Conservation (phyloP, 2,888 invertebrate species). For the Acrobeloides nanus region DNA sequence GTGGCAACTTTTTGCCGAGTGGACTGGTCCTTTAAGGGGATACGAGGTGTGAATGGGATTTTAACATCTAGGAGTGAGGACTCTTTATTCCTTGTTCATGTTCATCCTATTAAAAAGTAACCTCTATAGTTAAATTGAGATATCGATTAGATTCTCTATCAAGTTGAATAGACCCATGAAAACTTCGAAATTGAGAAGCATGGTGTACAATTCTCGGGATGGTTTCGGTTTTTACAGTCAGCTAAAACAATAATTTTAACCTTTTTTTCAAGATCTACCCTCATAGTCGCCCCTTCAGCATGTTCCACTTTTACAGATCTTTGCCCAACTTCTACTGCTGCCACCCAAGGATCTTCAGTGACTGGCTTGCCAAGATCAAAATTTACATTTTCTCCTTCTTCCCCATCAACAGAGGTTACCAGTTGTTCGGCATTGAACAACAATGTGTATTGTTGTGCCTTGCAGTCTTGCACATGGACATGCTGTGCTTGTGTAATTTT, state of each 20-base stretch:
- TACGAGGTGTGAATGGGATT: no score
- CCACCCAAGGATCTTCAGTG: constrained; percentile 37
- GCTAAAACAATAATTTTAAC: constrained; percentile 18
- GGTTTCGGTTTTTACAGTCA: constrained; percentile 26
- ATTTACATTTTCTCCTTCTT: constrained; percentile 15
- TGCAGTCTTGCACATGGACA: constrained; percentile 36
- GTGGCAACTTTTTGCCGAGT: no score
- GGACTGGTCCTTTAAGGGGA: no score
- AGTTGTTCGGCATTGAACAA: constrained; percentile 39
- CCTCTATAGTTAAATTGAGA: constrained; percentile 38
- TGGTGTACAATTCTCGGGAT: constrained; percentile 30
- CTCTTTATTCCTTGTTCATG: no score
- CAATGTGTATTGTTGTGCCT: constrained; percentile 30
- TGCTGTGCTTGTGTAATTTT: constrained; percentile 37
- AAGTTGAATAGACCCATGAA: constrained; percentile 37
- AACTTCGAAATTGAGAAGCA: constrained; percentile 31
- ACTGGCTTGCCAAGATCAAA: constrained; percentile 27
- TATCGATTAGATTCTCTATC: constrained; percentile 44
- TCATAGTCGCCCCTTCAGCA: constrained; percentile 24
- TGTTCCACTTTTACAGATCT: constrained; percentile 16
- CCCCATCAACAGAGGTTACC: constrained; percentile 24
- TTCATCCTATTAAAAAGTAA: constrained; percentile 10
- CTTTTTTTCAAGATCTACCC: constrained; percentile 2
- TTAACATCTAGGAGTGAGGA: no score
- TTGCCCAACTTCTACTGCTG: constrained; percentile 23